A percentile compares a stretch with the other conserved stretches of the same genome.
These are phyloP conservation scores for Tachystola acroxantha DNA, from an alignment of 2,888 invertebrate species.

Conservation along the genomic window DNA sequence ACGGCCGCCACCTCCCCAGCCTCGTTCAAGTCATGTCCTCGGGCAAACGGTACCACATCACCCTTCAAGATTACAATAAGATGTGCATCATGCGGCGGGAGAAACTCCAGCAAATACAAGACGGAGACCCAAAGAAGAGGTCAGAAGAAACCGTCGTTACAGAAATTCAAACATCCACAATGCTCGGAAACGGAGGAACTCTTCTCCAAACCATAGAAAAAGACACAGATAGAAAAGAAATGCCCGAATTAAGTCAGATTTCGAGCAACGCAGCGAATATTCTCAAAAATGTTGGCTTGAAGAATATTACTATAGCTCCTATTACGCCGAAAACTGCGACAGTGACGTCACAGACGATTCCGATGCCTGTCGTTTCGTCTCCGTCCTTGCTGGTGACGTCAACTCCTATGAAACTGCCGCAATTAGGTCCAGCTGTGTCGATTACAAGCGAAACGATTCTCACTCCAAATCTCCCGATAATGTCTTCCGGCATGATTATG, in stretches of 20 bases:
- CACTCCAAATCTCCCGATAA: constrained; percentile 31
- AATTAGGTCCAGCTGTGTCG: constrained; percentile 49
- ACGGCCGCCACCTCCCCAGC: constrained; percentile 78
- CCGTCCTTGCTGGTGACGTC: constrained; percentile 47
- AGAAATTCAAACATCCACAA: constrained; percentile 54
- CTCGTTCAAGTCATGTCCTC: constrained; percentile 86
- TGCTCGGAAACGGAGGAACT: constrained; percentile 62
- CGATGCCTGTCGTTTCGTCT: constrained; percentile 36
- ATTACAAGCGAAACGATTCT: constrained; percentile 49
- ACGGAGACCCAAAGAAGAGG: constrained; percentile 43
- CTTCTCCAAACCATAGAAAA: constrained; percentile 49
- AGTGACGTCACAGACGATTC: constrained; percentile 47
- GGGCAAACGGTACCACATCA: constrained; percentile 88
- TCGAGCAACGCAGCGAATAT: constrained; percentile 59
- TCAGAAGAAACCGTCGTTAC: constrained; percentile 43
- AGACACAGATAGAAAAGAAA: constrained; percentile 38
- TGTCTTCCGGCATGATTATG: constrained; percentile 68
- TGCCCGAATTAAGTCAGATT: constrained; percentile 37
- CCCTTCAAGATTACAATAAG: constrained; percentile 87
- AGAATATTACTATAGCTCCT: constrained; percentile 71
- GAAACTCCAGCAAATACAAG: constrained; percentile 80
- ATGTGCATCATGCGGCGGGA: constrained; percentile 86
- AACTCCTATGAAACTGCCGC: constrained; percentile 48
- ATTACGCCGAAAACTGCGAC: constrained; percentile 62
- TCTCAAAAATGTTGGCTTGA: constrained; percentile 66